Conservation (phyloP, 2,797 vertebrate genomes). For the Cygnus olor region DNA sequence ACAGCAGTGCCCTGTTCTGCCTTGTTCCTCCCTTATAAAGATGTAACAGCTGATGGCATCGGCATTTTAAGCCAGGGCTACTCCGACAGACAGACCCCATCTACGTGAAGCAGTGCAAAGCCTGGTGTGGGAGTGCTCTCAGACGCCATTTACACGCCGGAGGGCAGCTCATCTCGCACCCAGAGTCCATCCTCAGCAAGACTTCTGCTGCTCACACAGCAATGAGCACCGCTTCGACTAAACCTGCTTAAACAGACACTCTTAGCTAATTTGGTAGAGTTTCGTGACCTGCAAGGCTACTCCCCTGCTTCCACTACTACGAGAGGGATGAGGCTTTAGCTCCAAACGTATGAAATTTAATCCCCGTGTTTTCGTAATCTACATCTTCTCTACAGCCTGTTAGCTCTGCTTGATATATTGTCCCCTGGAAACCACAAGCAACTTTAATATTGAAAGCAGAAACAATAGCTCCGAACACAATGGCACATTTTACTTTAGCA, state of each 20-base stretch:
- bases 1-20: not conserved
- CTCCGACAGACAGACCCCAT: not conserved
- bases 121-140: not conserved
- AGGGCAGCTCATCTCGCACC: not conserved
- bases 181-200: not conserved
- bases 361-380: slow-evolving; percentile 59
- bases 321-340: slow-evolving; percentile 13
- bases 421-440: slow-evolving; percentile 49
- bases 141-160: not conserved
- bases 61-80: not conserved
- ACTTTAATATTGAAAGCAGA: slow-evolving; percentile 67
- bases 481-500: slow-evolving; percentile 42
- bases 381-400: slow-evolving; percentile 52
- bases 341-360: slow-evolving; percentile 56
- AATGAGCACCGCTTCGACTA: not conserved
- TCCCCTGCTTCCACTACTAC: not conserved
- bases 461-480: slow-evolving; percentile 59
- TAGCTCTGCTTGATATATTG: slow-evolving; percentile 57
- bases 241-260: not conserved
- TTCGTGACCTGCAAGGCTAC: not conserved
- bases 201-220: not conserved
- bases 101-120: not conserved
- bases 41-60: not conserved
- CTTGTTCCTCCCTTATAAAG: not conserved
- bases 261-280: not conserved